Percentiles rank a stretch among this genome's conserved stretches.
Evolutionary conservation across 2,888 invertebrate genomes (phyloP).

Genomic region (Spilarctia lutea): DNA sequence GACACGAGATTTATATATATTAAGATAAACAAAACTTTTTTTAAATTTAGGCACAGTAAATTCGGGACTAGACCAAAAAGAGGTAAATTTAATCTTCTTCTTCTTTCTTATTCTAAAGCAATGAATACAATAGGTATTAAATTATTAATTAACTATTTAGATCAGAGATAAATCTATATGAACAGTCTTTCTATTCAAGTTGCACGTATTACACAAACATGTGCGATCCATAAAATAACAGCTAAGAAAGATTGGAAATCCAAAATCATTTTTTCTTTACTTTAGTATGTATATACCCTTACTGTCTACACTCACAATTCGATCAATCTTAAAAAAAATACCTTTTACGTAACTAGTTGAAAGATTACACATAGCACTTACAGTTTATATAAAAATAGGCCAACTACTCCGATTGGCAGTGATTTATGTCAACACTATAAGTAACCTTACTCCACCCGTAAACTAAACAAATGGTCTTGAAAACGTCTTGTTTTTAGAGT

Average conservation of each 20-base stretch:
- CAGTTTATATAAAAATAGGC: constrained; percentile 10
- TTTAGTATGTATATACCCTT: background rate
- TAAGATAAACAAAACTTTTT: too few species aligned
- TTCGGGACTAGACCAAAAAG: background rate
- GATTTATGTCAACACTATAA: constrained; percentile 1
- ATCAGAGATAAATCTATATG: background rate
- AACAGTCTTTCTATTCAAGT: background rate
- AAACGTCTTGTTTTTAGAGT: background rate
- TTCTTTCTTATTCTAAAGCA: background rate
- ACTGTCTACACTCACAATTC: background rate
- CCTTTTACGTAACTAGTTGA: constrained; percentile 3
- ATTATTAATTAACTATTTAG: too few species aligned
- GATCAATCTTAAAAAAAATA: constrained; percentile 11
- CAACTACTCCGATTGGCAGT: background rate
- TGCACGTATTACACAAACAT: too few species aligned
- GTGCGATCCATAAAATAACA: background rate
- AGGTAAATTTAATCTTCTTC: background rate
- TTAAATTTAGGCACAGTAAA: too few species aligned
- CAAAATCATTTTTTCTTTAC: background rate
- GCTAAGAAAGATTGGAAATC: background rate
- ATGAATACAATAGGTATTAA: too few species aligned
- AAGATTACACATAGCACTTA: constrained; percentile 15
- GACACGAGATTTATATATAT: too few species aligned
- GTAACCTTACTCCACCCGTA: background rate
- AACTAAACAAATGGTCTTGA: background rate